Conservation (phyloP, 2,113 vertebrate genomes). For the Scophthalmus maximus region DNA sequence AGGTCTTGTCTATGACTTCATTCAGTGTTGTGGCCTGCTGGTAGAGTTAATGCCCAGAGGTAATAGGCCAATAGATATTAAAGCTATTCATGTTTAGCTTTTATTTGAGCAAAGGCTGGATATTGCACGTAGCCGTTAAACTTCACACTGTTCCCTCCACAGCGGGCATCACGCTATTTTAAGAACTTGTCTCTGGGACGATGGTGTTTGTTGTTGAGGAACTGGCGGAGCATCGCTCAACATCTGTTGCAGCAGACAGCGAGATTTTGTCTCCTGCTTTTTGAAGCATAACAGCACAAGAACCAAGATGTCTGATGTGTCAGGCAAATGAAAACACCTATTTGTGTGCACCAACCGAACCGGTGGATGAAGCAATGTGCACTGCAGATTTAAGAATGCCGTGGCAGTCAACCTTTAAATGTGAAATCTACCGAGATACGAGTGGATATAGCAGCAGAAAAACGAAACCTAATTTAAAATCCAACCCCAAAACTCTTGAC, state of each 20-base stretch:
- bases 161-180: neutral
- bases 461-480: slow-evolving; percentile 23
- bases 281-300: slow-evolving; percentile 15
- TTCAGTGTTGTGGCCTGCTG: too few relatives aligned
- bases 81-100: too few relatives aligned
- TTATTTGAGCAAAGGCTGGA: too few relatives aligned
- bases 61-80: too few relatives aligned
- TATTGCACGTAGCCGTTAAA: neutral
- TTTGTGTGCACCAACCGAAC: neutral
- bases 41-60: too few relatives aligned
- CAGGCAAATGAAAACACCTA: slow-evolving; percentile 5
- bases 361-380: neutral
- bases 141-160: neutral
- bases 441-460: too few relatives aligned
- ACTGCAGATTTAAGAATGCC: neutral
- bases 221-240: slow-evolving; percentile 33
- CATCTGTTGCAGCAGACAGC: slow-evolving; percentile 54
- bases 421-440: too few relatives aligned
- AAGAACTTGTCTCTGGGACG: slow-evolving; percentile 19
- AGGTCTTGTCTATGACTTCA: too few relatives aligned
- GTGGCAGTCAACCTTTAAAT: slow-evolving; percentile 17
- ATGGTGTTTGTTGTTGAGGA: slow-evolving; percentile 9
- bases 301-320: slow-evolving; percentile 11
- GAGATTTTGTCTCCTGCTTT: slow-evolving; percentile 17
- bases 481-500: slow-evolving; percentile 2